Base-by-base conservation (phyloP, 92 coral and sea anemone species). In the Parazoanthus atlanticus region DNA sequence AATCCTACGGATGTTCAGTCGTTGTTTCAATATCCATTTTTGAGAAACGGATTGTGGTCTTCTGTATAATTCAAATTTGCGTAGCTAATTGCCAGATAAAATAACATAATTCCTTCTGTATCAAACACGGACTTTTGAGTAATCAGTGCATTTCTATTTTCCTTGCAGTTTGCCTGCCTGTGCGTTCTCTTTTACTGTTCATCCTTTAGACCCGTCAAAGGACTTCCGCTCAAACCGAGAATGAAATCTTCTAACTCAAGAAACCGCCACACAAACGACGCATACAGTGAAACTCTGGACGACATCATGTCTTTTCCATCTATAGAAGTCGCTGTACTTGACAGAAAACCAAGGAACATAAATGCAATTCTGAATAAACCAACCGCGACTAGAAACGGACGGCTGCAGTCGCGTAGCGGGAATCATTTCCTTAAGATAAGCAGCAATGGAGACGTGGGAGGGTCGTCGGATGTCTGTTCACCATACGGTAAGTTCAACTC, bases 341-440 rank as follows among this genome's bases (percentile, higher is more conserved):
- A 84, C 43, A 84, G 87, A 74, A 84, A 70, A 46, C 66, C 87
- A 10, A 69, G 87, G 40, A 32, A 43, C 15, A 30, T 84, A 25
- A 70, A 84, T 28, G 66, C 64, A 26, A 70, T 84, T 28, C 78
- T 71, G 33, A 54, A 43, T 8, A 70, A 26, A 49, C 87, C 87
- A 71, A 69, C 87, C 29, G 26, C 87, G 8, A 41, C 38, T 0
- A 29, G 41, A 16, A 43, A 84, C n/a, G 87, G 87, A 1, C 16
- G 65, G 36, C 58, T 84, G 52, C 66, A 69, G 40, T 70, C 87
- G 3, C 78, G 87, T 52, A 84, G 87, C 1, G 87, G 87, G 8
- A n/a, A 3, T 0, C 65, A 70, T 34, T 84, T 84, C 28, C 66
- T 84, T 3, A 46, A 70, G 74, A 84, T 84, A 84, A 28, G 65